Percentiles rank a stretch among this genome's conserved stretches.
phyloP scores from a whole-genome alignment of 2,113 vertebrate genomes.

The Actenoides lindsayi region DNA sequence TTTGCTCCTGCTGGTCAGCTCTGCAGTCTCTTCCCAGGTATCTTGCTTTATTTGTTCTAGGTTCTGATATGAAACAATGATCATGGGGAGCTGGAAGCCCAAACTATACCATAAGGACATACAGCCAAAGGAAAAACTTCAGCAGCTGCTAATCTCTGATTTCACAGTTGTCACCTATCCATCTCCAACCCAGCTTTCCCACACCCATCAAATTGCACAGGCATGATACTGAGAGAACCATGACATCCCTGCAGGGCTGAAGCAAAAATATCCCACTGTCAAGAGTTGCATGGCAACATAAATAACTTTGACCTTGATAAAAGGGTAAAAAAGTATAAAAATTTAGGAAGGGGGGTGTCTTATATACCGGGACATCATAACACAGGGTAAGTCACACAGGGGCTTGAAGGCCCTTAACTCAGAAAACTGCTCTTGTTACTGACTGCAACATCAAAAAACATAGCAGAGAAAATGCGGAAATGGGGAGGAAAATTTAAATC shows the following conservation, averaged over 20 bases:
- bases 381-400: neutral
- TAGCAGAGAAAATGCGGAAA: conserved; percentile 5
- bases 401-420: neutral
- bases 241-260: conserved; percentile 49
- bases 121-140: neutral
- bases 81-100: neutral
- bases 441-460: neutral
- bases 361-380: neutral
- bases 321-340: conserved; percentile 26
- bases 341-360: neutral
- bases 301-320: conserved; percentile 41
- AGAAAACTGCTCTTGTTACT: neutral
- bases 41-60: conserved; percentile 22
- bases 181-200: conserved; percentile 23
- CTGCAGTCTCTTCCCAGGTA: neutral
- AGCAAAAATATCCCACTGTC: conserved; percentile 49
- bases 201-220: conserved; percentile 51
- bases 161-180: conserved; percentile 59
- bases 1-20: neutral
- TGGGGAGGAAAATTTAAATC: conserved; percentile 22
- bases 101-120: neutral
- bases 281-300: conserved; percentile 36
- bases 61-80: neutral
- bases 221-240: conserved; percentile 12
- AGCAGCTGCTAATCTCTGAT: conserved; percentile 25